A percentile compares a stretch with the other conserved stretches of the same genome.
Evolutionary conservation across 2,888 invertebrate genomes (phyloP).

Genomic region (Protonemura montana): DNA sequence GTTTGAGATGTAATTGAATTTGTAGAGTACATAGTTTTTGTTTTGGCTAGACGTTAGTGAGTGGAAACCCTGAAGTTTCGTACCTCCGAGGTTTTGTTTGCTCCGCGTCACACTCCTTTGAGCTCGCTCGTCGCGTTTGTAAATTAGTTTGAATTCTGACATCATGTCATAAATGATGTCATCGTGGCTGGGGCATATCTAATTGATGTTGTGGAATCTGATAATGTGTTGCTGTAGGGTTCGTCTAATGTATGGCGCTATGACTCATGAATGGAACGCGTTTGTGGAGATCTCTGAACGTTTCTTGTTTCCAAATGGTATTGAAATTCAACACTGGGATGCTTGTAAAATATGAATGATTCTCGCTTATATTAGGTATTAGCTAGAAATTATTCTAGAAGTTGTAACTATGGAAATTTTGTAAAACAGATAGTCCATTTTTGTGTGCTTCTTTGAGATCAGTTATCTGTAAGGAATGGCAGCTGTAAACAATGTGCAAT

Average conservation of each 20-base stretch:
- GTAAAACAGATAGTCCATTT: too few relatives aligned
- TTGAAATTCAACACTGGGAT: background rate
- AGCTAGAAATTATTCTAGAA: too few relatives aligned
- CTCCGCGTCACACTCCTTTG: background rate
- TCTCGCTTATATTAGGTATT: too few relatives aligned
- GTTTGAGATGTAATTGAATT: background rate
- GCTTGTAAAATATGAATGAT: background rate
- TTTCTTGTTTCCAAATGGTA: background rate
- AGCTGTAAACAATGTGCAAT: too few relatives aligned
- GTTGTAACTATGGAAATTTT: too few relatives aligned
- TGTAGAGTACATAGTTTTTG: background rate
- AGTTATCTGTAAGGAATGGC: too few relatives aligned
- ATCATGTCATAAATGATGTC: constrained; percentile 12
- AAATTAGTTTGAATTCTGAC: background rate
- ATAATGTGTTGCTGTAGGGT: background rate
- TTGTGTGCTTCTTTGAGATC: too few relatives aligned
- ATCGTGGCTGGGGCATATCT: background rate
- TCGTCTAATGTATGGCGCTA: background rate
- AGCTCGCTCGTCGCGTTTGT: background rate
- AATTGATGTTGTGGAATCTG: background rate
- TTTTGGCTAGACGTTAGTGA: background rate
- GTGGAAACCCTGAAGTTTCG: background rate
- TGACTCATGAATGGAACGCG: background rate
- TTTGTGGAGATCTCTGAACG: background rate
- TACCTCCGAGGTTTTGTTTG: background rate